Evolutionary conservation across 2,888 invertebrate genomes (phyloP), one percentile per base, ranked within the genome.

Genomic region (Seira musarum): DNA sequence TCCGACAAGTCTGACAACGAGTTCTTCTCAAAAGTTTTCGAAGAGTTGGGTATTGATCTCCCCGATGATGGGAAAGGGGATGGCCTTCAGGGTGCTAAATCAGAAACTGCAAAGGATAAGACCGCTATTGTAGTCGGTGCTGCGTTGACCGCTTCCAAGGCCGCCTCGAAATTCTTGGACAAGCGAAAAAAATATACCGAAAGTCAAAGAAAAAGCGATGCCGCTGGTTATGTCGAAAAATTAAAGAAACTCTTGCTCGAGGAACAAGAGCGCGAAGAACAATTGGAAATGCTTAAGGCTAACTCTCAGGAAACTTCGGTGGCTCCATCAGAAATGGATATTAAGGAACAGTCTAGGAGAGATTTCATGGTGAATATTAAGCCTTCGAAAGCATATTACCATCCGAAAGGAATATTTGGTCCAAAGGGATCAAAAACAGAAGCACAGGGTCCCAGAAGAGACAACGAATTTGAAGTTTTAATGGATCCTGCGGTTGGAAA

Each of bases 291-390:
- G 5, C 40, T 8, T 5, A 40, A 40, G 13, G 22, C n/a, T 35
- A 2, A 60, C 21, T 19, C 6, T 19, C 3, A 5, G 10, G 66
- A 79, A 10, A 61, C 72, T 0, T 67, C 73, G 2, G 24, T 65
- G 2, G 40, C 15, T 25, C 19, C 13, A 2, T n/a, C 78, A 5
- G 61, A 71, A 49, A 35, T 8, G 21, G 13, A 15, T 19, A 30
- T 22, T n/a, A 13, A 17, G 8, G 64, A 22, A 8, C 57, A 77
- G 15, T 82, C 82, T 1, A 72, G 66, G 22, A 10, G 75, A 21
- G 73, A 73, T 1, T 77, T 82, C 22, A 75, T 82, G 72, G 8
- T 57, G 5, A 80, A 80, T 17, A 73, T 82, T 2, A 82, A 82
- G 46, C 73, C 80, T 0, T 68, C 72, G 13, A 82, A 71, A n/a